Evolutionary conservation across 64 coral and sea anemone genomes (phyloP).

Genomic region (Astreopora myriophthalma): DNA sequence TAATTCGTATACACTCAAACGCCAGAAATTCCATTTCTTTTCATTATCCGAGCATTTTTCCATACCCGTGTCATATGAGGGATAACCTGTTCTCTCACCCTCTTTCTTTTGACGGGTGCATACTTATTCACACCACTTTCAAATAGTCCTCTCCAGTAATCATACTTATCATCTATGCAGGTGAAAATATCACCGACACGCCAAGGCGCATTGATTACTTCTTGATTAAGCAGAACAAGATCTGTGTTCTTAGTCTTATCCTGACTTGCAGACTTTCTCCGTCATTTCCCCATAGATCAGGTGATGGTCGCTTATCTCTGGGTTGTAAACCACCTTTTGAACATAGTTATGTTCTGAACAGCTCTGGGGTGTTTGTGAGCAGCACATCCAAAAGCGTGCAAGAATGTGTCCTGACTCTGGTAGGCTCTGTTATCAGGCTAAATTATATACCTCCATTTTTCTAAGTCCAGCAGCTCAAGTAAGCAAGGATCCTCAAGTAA

Average conservation of each 20-base stretch:
- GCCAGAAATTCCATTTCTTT: too few relatives aligned
- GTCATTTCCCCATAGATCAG: slow-evolving; percentile 25
- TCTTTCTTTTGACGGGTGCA: neutral
- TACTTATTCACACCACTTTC: neutral
- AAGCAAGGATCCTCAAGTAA: too few relatives aligned
- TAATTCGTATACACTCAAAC: too few relatives aligned
- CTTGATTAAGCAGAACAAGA: slow-evolving; percentile 29
- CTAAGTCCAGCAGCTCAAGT: too few relatives aligned
- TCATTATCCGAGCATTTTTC: slow-evolving; percentile 7
- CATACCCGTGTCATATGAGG: slow-evolving; percentile 25
- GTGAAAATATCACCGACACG: slow-evolving; percentile 40
- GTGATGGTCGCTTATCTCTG: slow-evolving; percentile 26
- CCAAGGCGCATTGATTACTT: slow-evolving; percentile 1
- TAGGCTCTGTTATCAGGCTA: neutral
- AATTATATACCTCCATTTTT: too few relatives aligned
- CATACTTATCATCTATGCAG: slow-evolving; percentile 23
- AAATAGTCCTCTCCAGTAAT: slow-evolving; percentile 56
- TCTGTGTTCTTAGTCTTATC: slow-evolving; percentile 36
- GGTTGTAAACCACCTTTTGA: slow-evolving; percentile 8
- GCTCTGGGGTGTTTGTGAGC: neutral
- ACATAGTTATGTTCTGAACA: slow-evolving; percentile 8
- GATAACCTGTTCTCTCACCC: slow-evolving; percentile 3
- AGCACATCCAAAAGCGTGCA: neutral
- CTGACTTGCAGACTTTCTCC: slow-evolving; percentile 27
- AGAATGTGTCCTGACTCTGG: neutral